Evolutionary conservation across 2,888 invertebrate genomes (phyloP), one percentile per base, ranked within the genome.

Genomic region (Spodoptera picta): DNA sequence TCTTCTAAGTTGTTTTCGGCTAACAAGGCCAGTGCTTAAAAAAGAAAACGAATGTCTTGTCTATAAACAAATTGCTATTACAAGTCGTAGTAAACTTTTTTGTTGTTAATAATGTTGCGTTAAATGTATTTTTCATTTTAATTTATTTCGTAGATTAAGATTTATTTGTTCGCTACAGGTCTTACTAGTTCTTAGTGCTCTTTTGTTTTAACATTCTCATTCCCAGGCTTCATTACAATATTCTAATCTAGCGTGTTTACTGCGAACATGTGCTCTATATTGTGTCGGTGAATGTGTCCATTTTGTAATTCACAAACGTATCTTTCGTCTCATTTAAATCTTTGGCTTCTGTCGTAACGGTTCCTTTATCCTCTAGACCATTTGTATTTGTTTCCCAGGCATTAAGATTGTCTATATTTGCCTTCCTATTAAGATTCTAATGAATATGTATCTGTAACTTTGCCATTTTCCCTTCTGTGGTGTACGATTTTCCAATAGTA

Each of bases 281-380:
- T 79, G 70, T 66, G 63, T 73, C 64, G 71, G 72, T 65, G 64
- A 66, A 69, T 69, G 67, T 71, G 70, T 73, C 69, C 74, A 80
- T 81, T 75, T 60, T 73, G 79, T 83, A 80, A 80, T 79, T 80
- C 77, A 77, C 79, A 79, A 65, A 75, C 77, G 73, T 80, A 77
- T 77, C 77, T 83, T 80, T 83, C 77, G 77, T 74, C 77, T 82
- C 67, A 68, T 79, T 73, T 73, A 78, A 75, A 81, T 78, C 82
- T 86, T 83, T 80, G 57, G 62, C 36, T 76, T 83, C 84, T 79
- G 79, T 75, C 68, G 73, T 75, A 78, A 74, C 75, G 75, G 79
- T 79, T 51, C 73, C 63, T 76, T 76, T 79, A 81, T 75, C 80
- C 73, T 70, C 70, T 77, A 69, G 60, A 73, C 67, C 67, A 79